Evolutionary conservation across 2,797 vertebrate genomes (phyloP).

Genomic region (Gouania willdenowi): DNA sequence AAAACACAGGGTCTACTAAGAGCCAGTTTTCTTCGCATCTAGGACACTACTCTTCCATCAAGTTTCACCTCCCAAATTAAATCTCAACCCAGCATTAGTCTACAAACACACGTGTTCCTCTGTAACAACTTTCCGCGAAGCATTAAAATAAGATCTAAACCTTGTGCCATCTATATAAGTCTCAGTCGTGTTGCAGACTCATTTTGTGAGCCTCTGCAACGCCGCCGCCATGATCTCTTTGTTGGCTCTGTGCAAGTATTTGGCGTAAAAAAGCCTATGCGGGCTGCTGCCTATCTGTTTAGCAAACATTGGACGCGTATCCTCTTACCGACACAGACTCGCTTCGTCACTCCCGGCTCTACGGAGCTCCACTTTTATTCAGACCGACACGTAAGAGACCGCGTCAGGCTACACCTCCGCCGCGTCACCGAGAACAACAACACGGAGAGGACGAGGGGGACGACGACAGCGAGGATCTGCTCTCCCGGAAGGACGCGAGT

Average conservation of each 20-base stretch:
- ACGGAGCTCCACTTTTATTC: slow-evolving; percentile 96
- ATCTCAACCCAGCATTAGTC: not conserved
- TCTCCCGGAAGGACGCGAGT: slow-evolving; percentile 52
- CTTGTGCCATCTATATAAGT: slow-evolving; percentile 78
- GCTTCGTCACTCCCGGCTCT: slow-evolving; percentile 98
- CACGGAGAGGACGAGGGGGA: slow-evolving; percentile 74
- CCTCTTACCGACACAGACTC: slow-evolving; percentile 97
- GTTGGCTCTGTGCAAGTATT: slow-evolving; percentile 74
- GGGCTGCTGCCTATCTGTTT: slow-evolving; percentile 75
- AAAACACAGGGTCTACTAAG: slow-evolving; percentile 55
- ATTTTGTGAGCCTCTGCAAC: slow-evolving; percentile 86
- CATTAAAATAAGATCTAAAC: slow-evolving; percentile 28
- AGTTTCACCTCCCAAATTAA: not conserved
- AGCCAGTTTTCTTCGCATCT: slow-evolving; percentile 37
- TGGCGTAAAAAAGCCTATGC: slow-evolving; percentile 53
- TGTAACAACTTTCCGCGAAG: slow-evolving; percentile 1
- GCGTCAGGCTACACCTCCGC: slow-evolving; percentile 99
- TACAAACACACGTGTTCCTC: not conserved
- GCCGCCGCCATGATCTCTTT: slow-evolving; percentile 87
- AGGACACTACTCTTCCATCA: slow-evolving; percentile 37
- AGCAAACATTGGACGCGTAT: slow-evolving; percentile 89
- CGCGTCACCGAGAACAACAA: slow-evolving; percentile 93
- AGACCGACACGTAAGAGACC: slow-evolving; percentile 99
- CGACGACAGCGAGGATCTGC: slow-evolving; percentile 72
- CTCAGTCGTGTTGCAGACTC: slow-evolving; percentile 65